These are phyloP conservation scores for Lates japonicus DNA, from an alignment of 2,797 vertebrate genomes.

Conservation along the genomic window DNA sequence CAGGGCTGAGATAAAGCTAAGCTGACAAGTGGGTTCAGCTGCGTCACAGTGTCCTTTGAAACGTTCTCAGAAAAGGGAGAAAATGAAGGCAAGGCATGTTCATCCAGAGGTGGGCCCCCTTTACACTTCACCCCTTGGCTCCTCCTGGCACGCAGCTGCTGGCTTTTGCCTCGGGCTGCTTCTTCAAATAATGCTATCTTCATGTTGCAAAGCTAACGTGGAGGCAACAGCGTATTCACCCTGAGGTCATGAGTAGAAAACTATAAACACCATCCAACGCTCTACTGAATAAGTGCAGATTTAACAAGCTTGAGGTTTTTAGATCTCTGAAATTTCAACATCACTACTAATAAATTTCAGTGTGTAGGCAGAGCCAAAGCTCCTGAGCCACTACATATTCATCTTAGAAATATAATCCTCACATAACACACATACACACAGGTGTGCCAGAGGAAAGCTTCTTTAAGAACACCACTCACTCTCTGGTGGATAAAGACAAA, in stretches of 20 bases:
- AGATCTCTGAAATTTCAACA: slow-evolving; percentile 15
- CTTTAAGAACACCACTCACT: slow-evolving; percentile 31
- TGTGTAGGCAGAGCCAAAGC: slow-evolving; percentile 3
- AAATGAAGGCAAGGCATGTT: slow-evolving; percentile 40
- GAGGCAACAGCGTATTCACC: background rate
- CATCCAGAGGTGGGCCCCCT: slow-evolving; percentile 57
- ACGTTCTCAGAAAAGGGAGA: slow-evolving; percentile 32
- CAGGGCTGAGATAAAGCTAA: slow-evolving; percentile 74
- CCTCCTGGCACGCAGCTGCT: slow-evolving; percentile 56
- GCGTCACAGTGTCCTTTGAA: slow-evolving; percentile 74
- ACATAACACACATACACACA: slow-evolving; percentile 34
- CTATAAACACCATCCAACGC: background rate
- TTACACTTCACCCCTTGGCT: slow-evolving; percentile 57
- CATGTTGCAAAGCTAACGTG: background rate
- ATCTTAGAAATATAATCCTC: slow-evolving; percentile 18
- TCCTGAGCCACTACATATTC: slow-evolving; percentile 20
- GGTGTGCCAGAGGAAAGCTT: slow-evolving; percentile 41
- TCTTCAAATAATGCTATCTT: slow-evolving; percentile 17
- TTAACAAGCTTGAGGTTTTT: slow-evolving; percentile 3
- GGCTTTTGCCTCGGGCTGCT: slow-evolving; percentile 40
- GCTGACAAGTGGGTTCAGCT: slow-evolving; percentile 79
- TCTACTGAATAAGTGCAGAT: background rate
- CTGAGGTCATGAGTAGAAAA: background rate
- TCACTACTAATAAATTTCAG: background rate
- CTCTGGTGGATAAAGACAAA: slow-evolving; percentile 57